Percentiles rank a stretch among this genome's conserved stretches.
phyloP scores from a whole-genome alignment of 1,140 invertebrate species.

The Drosophila ohnishii region DNA sequence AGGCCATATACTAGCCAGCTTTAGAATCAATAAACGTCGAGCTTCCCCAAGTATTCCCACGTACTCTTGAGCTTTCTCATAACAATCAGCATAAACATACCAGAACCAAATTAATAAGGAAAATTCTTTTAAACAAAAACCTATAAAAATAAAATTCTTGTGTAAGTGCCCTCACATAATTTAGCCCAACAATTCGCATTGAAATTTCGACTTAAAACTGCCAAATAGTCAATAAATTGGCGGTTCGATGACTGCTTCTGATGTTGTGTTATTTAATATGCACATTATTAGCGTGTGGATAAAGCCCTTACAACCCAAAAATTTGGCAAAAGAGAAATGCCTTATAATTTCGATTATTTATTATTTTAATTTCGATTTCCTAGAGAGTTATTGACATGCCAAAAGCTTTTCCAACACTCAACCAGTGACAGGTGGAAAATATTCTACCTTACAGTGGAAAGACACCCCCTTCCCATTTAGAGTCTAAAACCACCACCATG shows the following conservation, averaged over 20 bases:
- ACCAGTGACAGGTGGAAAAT: slow-evolving; percentile 11
- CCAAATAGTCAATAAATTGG: neutral
- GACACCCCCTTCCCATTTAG: slow-evolving; percentile 18
- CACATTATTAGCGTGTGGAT: neutral
- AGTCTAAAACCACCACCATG: slow-evolving; percentile 34
- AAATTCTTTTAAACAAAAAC: neutral
- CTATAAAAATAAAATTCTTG: neutral
- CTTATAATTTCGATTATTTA: neutral
- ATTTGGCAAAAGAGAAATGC: neutral
- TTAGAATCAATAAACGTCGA: slow-evolving; percentile 15
- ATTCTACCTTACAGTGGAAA: slow-evolving; percentile 10
- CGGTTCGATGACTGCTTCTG: neutral
- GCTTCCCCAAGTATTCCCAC: neutral
- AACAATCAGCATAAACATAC: neutral
- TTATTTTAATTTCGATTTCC: neutral
- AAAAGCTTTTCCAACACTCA: slow-evolving; percentile 45
- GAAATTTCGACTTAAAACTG: neutral
- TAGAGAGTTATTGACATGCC: neutral
- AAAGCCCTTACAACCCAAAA: slow-evolving; percentile 3
- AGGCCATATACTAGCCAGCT: slow-evolving; percentile 16
- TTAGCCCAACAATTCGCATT: neutral
- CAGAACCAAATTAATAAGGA: neutral
- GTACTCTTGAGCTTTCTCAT: neutral
- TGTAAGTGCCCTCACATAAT: neutral
- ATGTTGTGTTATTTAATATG: slow-evolving; percentile 14